Evolutionary conservation across 2,888 invertebrate genomes (phyloP).

Genomic region (Amphipoea lucens): DNA sequence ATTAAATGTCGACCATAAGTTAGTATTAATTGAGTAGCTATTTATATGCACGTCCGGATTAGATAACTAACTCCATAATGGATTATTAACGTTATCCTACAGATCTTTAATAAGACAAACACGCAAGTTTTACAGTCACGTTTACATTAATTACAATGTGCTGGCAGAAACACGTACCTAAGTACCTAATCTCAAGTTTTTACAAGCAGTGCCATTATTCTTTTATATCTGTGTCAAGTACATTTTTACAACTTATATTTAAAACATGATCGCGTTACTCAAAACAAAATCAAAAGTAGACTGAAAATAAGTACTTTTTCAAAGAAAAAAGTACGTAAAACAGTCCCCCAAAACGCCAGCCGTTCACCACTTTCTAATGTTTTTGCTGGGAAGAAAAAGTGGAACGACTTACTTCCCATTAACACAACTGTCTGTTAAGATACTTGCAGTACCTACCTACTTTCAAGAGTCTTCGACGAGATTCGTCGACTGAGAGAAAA

Average conservation of each 20-base stretch:
- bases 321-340: not conserved
- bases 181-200: not conserved
- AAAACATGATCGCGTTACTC: not conserved
- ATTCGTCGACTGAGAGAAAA: not conserved
- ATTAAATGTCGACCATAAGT: not conserved
- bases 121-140: constrained; percentile 33
- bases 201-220: not conserved
- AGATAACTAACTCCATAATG: not conserved
- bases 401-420: not conserved
- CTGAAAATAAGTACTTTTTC: not conserved
- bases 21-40: not conserved
- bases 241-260: too few species aligned
- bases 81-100: constrained; percentile 6
- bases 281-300: not conserved
- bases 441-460: not conserved
- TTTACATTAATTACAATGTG: constrained; percentile 1
- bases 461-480: not conserved
- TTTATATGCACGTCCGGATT: not conserved
- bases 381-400: not conserved
- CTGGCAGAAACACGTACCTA: not conserved
- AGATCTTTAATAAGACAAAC: constrained; percentile 28
- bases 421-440: not conserved
- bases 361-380: not conserved
- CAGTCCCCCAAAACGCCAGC: not conserved
- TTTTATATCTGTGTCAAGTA: not conserved